Evolutionary conservation across 1,140 invertebrate species (phyloP).

Genomic region (Bombus polaris): DNA sequence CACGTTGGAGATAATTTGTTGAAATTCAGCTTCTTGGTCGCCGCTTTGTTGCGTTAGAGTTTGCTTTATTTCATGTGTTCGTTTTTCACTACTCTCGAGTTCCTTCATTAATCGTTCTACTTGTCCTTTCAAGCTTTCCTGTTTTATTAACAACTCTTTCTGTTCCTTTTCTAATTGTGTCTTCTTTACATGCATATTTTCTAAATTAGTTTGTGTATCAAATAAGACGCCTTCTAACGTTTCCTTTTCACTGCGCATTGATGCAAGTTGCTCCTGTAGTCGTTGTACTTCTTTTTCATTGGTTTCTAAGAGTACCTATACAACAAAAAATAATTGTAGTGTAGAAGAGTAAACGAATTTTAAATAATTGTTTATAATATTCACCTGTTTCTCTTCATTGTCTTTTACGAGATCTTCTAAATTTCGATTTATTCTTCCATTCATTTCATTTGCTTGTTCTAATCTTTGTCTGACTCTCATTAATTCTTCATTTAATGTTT

Average conservation of each 20-base stretch:
- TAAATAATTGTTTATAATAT: constrained; percentile 3
- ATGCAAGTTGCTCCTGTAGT: constrained; percentile 88
- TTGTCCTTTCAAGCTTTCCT: constrained; percentile 89
- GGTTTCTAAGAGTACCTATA: constrained; percentile 87
- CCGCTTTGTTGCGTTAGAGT: constrained; percentile 87
- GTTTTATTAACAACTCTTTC: constrained; percentile 89
- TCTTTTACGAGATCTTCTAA: constrained; percentile 92
- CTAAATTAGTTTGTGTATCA: constrained; percentile 90
- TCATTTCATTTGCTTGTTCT: constrained; percentile 91
- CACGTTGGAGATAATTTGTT: constrained; percentile 87
- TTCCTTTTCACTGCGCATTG: constrained; percentile 90
- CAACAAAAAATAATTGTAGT: constrained; percentile 31
- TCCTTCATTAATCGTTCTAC: constrained; percentile 88
- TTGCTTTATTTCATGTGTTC: constrained; percentile 88
- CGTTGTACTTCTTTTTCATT: constrained; percentile 91
- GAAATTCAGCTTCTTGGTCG: constrained; percentile 90
- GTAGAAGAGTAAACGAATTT: not conserved
- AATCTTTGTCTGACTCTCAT: constrained; percentile 88
- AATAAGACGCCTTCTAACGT: constrained; percentile 91
- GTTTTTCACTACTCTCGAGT: constrained; percentile 89
- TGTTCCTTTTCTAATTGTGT: constrained; percentile 89
- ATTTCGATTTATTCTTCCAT: constrained; percentile 89
- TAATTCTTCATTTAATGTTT: constrained; percentile 89
- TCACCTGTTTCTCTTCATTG: constrained; percentile 90
- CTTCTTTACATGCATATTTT: constrained; percentile 88